Percentiles rank a stretch among this genome's conserved stretches.
Evolutionary conservation across 2,797 vertebrate species (phyloP).

Genomic region (Mormyrus hasselquistii): DNA sequence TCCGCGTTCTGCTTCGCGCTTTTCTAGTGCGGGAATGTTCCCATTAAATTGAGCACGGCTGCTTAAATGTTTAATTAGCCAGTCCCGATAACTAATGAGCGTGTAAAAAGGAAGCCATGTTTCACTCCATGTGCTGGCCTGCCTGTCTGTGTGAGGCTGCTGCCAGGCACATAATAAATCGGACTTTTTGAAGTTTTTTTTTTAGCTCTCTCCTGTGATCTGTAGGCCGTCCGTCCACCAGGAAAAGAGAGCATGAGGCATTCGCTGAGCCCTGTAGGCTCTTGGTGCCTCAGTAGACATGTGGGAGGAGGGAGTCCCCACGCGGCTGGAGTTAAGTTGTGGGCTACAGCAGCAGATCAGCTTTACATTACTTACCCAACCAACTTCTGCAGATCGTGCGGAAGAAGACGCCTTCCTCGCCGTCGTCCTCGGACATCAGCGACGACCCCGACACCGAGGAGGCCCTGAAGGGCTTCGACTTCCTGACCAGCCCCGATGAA

Average conservation of each 20-base stretch:
- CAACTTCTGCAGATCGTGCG: constrained; percentile 74
- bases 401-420: constrained; percentile 67
- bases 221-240: background rate
- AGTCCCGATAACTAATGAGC: background rate
- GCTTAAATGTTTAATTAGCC: background rate
- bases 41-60: background rate
- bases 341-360: background rate
- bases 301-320: background rate
- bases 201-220: background rate
- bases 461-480: constrained; percentile 92
- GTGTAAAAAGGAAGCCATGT: background rate
- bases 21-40: background rate
- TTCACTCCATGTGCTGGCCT: background rate
- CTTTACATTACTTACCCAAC: background rate
- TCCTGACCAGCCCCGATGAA: constrained; percentile 83
- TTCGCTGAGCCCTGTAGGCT: background rate
- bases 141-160: background rate
- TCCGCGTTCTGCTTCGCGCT: background rate
- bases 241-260: background rate
- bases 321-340: background rate
- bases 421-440: constrained; percentile 72
- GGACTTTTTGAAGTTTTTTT: background rate
- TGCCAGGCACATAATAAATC: background rate
- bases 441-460: constrained; percentile 95
- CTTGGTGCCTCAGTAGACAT: background rate